Evolutionary conservation across 1,140 invertebrate genomes (phyloP).

Genomic region (Megalopta genalis): DNA sequence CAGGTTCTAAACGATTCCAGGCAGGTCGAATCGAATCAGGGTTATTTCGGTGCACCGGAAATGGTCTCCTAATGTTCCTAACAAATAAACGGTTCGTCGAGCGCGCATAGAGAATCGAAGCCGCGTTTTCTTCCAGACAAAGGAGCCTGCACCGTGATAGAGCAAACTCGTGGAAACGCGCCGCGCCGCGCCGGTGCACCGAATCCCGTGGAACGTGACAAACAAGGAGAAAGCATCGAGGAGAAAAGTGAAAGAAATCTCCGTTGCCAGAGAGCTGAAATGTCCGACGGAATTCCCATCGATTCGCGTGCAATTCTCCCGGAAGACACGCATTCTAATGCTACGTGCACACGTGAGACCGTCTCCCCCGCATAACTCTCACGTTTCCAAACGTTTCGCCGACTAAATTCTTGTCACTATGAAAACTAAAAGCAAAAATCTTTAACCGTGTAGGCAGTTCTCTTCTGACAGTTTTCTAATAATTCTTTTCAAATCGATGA

Average conservation of each 20-base stretch:
- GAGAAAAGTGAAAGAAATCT: not conserved
- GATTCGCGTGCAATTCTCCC: not conserved
- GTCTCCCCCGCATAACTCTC: not conserved
- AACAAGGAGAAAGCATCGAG: constrained; percentile 15
- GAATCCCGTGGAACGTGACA: constrained; percentile 22
- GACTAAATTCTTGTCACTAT: no score
- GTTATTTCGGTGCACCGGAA: not conserved
- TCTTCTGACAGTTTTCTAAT: no score
- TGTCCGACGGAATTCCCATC: constrained; percentile 2
- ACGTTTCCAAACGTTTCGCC: no score
- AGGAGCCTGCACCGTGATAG: not conserved
- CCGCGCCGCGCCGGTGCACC: not conserved
- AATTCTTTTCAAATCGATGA: no score
- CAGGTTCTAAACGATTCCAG: not conserved
- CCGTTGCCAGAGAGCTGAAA: not conserved
- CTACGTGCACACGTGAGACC: not conserved
- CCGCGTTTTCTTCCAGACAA: not conserved
- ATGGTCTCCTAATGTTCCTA: not conserved
- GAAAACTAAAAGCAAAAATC: no score
- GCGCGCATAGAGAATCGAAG: not conserved
- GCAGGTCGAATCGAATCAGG: not conserved
- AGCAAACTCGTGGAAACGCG: not conserved
- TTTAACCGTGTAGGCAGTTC: no score
- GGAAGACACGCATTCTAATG: constrained; percentile 7
- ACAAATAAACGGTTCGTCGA: not conserved